Evolutionary conservation across 2,888 invertebrate species (phyloP), one percentile per base, ranked within the genome.

Genomic region (Trichogramma dendrolimi): DNA sequence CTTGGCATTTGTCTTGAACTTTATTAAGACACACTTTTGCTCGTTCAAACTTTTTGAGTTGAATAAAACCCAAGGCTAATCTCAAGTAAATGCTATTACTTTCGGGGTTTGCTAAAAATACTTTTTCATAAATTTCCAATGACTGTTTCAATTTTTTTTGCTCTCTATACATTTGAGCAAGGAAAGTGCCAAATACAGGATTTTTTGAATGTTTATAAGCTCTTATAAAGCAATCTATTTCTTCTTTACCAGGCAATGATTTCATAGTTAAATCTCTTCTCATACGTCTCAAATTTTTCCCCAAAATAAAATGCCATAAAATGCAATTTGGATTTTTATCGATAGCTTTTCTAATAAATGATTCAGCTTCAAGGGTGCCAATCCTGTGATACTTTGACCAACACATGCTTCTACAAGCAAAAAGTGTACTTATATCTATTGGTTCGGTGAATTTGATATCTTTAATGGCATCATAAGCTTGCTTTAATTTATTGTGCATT

Each of bases 141-240:
- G 61, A 58, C n/a, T 51, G n/a, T 4, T 1, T 1, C 7, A 49
- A 11, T 0, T 10, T 4, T 40, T 47, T 41, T 8, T 38, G 2
- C n/a, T 64, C 63, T 1, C 63, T 42, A 27, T 52, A 60, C 55
- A 58, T 58, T n/a, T 64, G 64, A 2, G 61, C 61, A 3, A 61
- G 43, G 43, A 58, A 64, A 4, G 58, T 47, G 1, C 61, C 58
- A 27, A 50, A 61, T 4, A 55, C 40, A 5, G 5, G n/a, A 42
- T 58, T 61, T 6, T 52, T 50, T 0, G 51, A 47, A 6, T 27
- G 51, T 10, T 46, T 5, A 42, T 61, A 61, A 1, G 58, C 58
- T 38, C 51, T 52, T 1, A 41, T 2, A 42, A 64, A 61, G 1
- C 51, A 51, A 6, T 43, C 5, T 0, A 4, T 6, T 40, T 64